Evolutionary conservation across 2,113 vertebrate species (phyloP).

Genomic region (Zosterops borbonicus): DNA sequence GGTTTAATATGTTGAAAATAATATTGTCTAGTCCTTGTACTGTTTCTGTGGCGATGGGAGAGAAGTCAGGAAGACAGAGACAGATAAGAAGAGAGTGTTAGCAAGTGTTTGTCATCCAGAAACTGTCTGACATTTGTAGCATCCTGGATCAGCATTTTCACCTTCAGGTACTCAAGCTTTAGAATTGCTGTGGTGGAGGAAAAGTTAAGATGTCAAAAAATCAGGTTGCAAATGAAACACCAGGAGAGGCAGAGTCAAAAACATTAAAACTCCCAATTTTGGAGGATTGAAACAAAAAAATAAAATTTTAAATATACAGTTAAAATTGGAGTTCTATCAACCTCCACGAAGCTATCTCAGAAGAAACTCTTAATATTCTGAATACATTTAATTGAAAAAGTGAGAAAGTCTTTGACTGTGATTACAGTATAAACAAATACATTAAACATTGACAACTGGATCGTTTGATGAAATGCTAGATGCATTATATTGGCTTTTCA

Average conservation of each 20-base stretch:
- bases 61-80: background rate
- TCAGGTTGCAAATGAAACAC: background rate
- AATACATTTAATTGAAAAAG: background rate
- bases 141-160: background rate
- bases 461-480: background rate
- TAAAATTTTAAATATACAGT: background rate
- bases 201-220: background rate
- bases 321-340: background rate
- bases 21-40: background rate
- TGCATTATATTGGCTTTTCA: slow-evolving; percentile 11
- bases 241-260: background rate
- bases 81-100: background rate
- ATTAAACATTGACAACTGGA: background rate
- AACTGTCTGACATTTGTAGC: background rate
- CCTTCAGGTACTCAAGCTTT: background rate
- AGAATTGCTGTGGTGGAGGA: background rate
- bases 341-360: background rate
- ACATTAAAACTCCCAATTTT: rapidly evolving
- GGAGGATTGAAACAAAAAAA: background rate
- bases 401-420: background rate
- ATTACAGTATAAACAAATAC: background rate
- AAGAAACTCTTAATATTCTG: background rate
- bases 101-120: background rate
- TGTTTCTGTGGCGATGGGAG: background rate
- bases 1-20: background rate